These are phyloP conservation scores for Quadroppia sp. DNA, from an alignment of 2,888 invertebrate species.

Conservation along the genomic window DNA sequence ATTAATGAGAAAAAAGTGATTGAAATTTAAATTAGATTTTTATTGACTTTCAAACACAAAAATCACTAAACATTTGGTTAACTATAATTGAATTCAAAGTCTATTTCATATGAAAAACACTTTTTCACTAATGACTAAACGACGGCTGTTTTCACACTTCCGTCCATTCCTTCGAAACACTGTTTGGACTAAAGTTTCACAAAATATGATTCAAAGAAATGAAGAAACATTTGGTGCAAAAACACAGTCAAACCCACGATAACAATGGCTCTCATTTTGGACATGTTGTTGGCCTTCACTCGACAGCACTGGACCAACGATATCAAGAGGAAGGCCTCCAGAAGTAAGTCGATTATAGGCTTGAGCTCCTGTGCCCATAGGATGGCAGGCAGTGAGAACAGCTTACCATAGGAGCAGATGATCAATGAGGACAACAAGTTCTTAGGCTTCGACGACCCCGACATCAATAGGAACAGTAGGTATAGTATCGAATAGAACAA, in stretches of 20 bases:
- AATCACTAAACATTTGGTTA: no score
- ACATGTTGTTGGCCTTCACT: constrained; percentile 32
- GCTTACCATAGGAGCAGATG: constrained; percentile 43
- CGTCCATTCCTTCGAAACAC: background rate
- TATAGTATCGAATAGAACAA: constrained; percentile 35
- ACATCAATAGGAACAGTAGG: background rate
- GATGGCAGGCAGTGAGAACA: constrained; percentile 40
- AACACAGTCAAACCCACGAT: background rate
- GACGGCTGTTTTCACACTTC: no score
- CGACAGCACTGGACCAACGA: constrained; percentile 37
- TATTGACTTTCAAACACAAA: no score
- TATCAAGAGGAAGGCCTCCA: constrained; percentile 24
- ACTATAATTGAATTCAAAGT: no score
- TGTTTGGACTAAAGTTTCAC: background rate
- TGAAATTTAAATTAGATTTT: no score
- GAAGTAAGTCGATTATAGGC: constrained; percentile 37
- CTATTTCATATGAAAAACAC: no score
- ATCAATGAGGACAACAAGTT: constrained; percentile 33
- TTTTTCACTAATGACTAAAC: no score
- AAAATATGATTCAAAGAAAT: background rate
- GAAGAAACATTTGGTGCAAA: background rate
- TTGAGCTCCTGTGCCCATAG: constrained; percentile 39
- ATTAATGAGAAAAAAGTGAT: no score
- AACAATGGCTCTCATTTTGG: constrained; percentile 7
- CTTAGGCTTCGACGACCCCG: background rate